A percentile compares a stretch with the other conserved stretches of the same genome.
These are phyloP conservation scores for Nyctibius grandis DNA, from an alignment of 2,797 vertebrate genomes.

Conservation along the genomic window DNA sequence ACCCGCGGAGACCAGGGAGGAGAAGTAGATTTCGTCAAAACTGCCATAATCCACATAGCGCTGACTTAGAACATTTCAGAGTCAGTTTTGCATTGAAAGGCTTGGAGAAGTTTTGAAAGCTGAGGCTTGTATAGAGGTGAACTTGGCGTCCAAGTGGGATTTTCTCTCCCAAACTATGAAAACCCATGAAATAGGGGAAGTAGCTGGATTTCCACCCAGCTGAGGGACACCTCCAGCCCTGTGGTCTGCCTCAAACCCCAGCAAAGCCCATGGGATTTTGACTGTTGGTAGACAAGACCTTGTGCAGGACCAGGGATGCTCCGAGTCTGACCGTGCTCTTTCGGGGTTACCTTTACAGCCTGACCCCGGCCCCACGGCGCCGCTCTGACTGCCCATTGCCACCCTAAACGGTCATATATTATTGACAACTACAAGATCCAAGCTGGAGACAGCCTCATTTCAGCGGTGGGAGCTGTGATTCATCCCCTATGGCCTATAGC, in stretches of 20 bases:
- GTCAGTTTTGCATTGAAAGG: neutral
- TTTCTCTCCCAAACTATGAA: neutral
- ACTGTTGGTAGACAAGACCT: neutral
- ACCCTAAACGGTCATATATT: rapidly evolving
- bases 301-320: too few species aligned
- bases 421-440: neutral
- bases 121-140: neutral
- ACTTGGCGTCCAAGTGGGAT: neutral
- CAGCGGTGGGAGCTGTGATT: neutral
- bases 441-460: neutral
- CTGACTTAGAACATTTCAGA: neutral
- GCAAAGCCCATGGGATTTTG: rapidly evolving
- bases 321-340: rapidly evolving
- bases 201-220: neutral
- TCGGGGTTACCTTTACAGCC: neutral
- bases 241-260: neutral
- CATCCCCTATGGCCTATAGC: neutral
- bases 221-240: neutral
- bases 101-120: neutral
- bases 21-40: neutral
- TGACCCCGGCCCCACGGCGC: too few species aligned
- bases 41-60: neutral
- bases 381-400: rapidly evolving
- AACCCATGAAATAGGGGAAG: neutral
- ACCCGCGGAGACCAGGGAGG: neutral